These are phyloP conservation scores for Eubucco bourcierii DNA, from an alignment of 2,113 vertebrate genomes.

Conservation along the genomic window DNA sequence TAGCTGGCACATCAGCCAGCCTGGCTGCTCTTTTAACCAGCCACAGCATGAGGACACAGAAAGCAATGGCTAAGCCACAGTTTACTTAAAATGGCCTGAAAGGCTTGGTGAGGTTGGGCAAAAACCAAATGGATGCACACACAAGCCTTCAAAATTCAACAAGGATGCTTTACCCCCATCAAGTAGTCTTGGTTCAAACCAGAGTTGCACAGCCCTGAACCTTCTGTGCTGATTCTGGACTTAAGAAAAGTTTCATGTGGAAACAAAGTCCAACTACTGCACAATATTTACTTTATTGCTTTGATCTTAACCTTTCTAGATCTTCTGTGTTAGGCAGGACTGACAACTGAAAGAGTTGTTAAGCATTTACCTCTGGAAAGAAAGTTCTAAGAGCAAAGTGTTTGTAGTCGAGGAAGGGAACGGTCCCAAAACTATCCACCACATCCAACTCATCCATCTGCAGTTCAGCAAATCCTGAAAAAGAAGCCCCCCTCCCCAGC, in stretches of 20 bases:
- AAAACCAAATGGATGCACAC: constrained; percentile 2
- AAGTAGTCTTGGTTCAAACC: background rate
- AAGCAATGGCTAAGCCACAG: constrained; percentile 47
- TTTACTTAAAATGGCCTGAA: constrained; percentile 8
- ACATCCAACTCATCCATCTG: constrained; percentile 91
- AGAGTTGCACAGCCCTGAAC: background rate
- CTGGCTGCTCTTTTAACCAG: constrained; percentile 16
- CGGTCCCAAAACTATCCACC: constrained; percentile 87
- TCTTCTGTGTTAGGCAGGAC: constrained; percentile 49
- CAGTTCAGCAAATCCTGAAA: constrained; percentile 93
- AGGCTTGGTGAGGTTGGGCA: background rate
- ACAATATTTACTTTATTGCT: background rate
- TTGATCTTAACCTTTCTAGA: background rate
- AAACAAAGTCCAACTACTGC: background rate
- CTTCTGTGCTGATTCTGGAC: background rate
- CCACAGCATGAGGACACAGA: constrained; percentile 19
- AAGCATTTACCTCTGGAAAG: constrained; percentile 89
- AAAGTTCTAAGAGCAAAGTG: constrained; percentile 95
- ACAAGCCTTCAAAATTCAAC: constrained; percentile 35
- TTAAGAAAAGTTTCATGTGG: constrained; percentile 14
- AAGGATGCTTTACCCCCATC: constrained; percentile 8
- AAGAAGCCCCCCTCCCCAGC: background rate
- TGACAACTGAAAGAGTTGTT: constrained; percentile 43
- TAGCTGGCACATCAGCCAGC: background rate
- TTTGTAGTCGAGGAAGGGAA: constrained; percentile 97